phyloP scores from a whole-genome alignment of 2,888 invertebrate genomes.

The Hyposoter didymator region DNA sequence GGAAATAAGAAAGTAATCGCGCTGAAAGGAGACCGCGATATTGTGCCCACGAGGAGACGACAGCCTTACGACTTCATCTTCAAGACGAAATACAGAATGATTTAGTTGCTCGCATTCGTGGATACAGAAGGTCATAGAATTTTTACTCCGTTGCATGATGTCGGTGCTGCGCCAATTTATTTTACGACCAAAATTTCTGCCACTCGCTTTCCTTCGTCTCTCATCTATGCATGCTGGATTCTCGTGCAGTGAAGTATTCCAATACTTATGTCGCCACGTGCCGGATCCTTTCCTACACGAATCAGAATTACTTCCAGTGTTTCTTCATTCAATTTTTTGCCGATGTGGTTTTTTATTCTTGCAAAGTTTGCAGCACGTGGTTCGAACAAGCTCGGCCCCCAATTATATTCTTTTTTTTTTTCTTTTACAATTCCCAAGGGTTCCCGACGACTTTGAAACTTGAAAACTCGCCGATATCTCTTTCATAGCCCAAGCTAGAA shows the following conservation, averaged over 20 bases:
- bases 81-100: slow-evolving; percentile 49
- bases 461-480: background rate
- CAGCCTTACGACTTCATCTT: slow-evolving; percentile 25
- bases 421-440: slow-evolving; percentile 31
- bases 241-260: slow-evolving; percentile 10
- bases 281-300: slow-evolving; percentile 17
- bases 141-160: slow-evolving; percentile 14
- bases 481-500: background rate
- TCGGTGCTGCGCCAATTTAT: slow-evolving; percentile 47
- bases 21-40: slow-evolving; percentile 10
- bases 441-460: slow-evolving; percentile 15
- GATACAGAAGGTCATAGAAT: slow-evolving; percentile 29
- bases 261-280: slow-evolving; percentile 18
- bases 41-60: slow-evolving; percentile 24
- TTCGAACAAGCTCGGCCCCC: slow-evolving; percentile 31
- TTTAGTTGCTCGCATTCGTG: slow-evolving; percentile 34
- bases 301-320: background rate
- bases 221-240: slow-evolving; percentile 5
- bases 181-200: slow-evolving; percentile 36
- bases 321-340: slow-evolving; percentile 20
- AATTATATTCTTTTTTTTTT: slow-evolving; percentile 5
- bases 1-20: slow-evolving; percentile 17
- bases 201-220: slow-evolving; percentile 12
- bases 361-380: slow-evolving; percentile 26
- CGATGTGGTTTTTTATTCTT: slow-evolving; percentile 6